These are phyloP conservation scores for Pyrrhia umbra DNA, from an alignment of 2,888 invertebrate species.

Conservation along the genomic window DNA sequence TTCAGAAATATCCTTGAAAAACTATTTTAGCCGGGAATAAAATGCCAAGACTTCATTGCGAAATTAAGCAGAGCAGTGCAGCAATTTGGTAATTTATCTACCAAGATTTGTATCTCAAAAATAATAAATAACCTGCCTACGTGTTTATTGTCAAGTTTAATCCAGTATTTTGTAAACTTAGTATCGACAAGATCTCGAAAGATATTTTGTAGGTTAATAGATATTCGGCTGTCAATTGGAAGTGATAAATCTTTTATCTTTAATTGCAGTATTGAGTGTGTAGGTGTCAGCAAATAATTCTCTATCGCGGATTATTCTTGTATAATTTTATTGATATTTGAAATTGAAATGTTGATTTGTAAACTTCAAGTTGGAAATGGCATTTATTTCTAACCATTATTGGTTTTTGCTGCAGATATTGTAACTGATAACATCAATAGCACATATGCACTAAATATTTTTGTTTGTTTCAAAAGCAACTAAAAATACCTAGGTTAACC, in stretches of 20 bases:
- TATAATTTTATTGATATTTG: conserved; percentile 12
- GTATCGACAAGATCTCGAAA: conserved; percentile 16
- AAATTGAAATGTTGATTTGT: conserved; percentile 10
- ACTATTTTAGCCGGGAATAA: neutral
- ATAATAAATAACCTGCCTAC: conserved; percentile 47
- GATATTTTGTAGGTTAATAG: conserved; percentile 35
- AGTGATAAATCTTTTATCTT: conserved; percentile 45
- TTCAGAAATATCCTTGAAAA: neutral
- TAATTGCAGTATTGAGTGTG: conserved; percentile 48
- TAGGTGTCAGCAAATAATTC: conserved; percentile 46
- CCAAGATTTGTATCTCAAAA: conserved; percentile 6
- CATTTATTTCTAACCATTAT: neutral
- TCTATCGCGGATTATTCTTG: conserved; percentile 21
- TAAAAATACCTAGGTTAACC: neutral
- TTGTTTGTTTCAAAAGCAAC: too few species aligned
- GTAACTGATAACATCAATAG: neutral
- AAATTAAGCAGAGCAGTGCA: conserved; percentile 4
- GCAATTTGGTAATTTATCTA: neutral
- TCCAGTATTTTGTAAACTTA: conserved; percentile 44
- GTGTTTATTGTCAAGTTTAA: conserved; percentile 16
- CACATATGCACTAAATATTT: too few species aligned
- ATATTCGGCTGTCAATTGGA: conserved; percentile 39
- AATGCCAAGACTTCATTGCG: conserved; percentile 6
- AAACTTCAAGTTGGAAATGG: neutral
- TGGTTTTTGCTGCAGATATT: neutral